These are phyloP conservation scores for Rhogogaster chlorosoma DNA, from an alignment of 2,888 invertebrate species.

Conservation along the genomic window DNA sequence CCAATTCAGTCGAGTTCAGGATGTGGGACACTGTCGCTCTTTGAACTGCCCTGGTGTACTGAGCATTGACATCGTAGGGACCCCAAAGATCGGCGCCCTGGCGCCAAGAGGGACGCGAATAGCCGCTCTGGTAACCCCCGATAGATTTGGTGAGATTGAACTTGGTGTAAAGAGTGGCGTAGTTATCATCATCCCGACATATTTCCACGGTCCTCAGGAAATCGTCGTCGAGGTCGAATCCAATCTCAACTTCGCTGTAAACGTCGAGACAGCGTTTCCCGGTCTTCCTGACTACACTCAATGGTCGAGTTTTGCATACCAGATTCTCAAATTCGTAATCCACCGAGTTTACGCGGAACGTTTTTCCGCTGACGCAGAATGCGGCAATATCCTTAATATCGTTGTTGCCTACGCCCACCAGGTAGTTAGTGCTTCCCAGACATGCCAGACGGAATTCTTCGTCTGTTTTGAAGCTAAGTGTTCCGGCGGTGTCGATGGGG, in stretches of 20 bases:
- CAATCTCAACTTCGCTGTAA: slow-evolving; percentile 72
- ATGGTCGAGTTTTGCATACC: slow-evolving; percentile 69
- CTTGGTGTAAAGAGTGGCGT: slow-evolving; percentile 75
- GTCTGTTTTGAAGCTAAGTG: slow-evolving; percentile 59
- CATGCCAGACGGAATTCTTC: slow-evolving; percentile 66
- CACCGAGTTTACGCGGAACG: slow-evolving; percentile 59
- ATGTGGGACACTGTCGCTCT: slow-evolving; percentile 72
- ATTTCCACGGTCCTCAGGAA: slow-evolving; percentile 75
- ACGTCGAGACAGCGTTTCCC: slow-evolving; percentile 67
- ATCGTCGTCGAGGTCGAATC: slow-evolving; percentile 66
- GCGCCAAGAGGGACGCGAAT: slow-evolving; percentile 73
- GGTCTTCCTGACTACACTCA: slow-evolving; percentile 67
- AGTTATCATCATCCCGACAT: slow-evolving; percentile 74
- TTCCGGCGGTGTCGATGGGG: slow-evolving; percentile 60
- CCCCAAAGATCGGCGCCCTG: slow-evolving; percentile 71
- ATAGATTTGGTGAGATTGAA: slow-evolving; percentile 63
- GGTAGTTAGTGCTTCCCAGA: slow-evolving; percentile 65
- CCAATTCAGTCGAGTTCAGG: slow-evolving; percentile 71
- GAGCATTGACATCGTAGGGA: slow-evolving; percentile 58
- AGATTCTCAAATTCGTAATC: slow-evolving; percentile 66
- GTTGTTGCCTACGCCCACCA: slow-evolving; percentile 55
- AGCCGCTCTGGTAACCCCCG: slow-evolving; percentile 62
- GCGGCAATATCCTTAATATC: slow-evolving; percentile 56
- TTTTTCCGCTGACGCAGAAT: slow-evolving; percentile 60
- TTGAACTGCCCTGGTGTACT: slow-evolving; percentile 75